phyloP scores from a whole-genome alignment of 2,113 vertebrate species.

The Megaleporinus macrocephalus region DNA sequence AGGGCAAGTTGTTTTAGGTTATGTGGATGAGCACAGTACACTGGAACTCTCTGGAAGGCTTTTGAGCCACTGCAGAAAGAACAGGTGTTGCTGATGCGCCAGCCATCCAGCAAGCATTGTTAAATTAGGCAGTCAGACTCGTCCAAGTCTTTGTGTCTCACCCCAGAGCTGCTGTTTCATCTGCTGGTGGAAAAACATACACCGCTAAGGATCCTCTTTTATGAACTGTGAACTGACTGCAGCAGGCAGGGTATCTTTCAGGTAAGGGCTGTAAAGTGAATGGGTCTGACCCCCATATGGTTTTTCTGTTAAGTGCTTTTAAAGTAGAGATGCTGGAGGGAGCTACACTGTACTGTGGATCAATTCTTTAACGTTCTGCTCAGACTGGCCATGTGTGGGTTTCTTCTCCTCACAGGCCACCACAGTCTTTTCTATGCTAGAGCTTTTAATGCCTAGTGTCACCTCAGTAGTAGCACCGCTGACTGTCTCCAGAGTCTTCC shows the following conservation, averaged over 20 bases:
- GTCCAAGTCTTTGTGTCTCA: neutral
- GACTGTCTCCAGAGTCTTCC: conserved; percentile 21
- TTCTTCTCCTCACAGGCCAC: neutral
- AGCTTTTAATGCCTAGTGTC: conserved; percentile 18
- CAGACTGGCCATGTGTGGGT: neutral
- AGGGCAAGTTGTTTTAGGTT: conserved; percentile 6
- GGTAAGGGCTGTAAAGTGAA: neutral
- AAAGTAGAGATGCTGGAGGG: neutral
- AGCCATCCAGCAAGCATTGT: neutral
- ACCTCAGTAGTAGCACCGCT: neutral
- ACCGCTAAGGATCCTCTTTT: neutral
- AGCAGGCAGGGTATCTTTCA: neutral
- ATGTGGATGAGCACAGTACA: neutral
- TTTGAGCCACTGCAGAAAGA: neutral
- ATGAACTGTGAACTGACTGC: conserved; percentile 4
- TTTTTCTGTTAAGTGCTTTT: neutral
- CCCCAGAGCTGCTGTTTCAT: neutral
- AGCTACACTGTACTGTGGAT: conserved; percentile 56
- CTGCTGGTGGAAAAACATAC: neutral
- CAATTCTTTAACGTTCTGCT: conserved; percentile 36
- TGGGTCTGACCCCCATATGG: neutral
- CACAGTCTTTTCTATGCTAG: conserved; percentile 19
- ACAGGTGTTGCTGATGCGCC: conserved; percentile 9
- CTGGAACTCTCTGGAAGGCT: neutral
- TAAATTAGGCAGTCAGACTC: conserved; percentile 3